Percentiles rank a stretch among this genome's conserved stretches.
These are phyloP conservation scores for Actinemys pallida DNA, from an alignment of 2,113 vertebrate genomes.

Conservation along the genomic window DNA sequence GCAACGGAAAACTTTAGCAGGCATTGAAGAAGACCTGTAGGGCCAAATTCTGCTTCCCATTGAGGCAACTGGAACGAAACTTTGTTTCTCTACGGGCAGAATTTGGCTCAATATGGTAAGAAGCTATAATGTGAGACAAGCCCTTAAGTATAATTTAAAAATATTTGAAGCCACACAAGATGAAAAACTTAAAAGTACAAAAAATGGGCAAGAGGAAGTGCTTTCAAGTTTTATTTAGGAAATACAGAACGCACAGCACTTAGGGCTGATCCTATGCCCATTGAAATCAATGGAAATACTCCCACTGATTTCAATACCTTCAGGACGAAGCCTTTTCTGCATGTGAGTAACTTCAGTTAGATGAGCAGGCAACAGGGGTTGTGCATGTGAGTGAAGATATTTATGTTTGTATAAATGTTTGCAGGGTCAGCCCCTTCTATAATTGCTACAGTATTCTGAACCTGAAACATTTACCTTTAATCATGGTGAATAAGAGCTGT, in stretches of 20 bases:
- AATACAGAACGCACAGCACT: neutral
- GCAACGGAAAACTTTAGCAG: neutral
- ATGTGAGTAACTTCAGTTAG: neutral
- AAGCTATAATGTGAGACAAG: rapidly evolving
- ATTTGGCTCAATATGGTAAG: neutral
- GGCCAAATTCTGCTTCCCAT: neutral
- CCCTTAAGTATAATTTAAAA: neutral
- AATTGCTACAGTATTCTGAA: neutral
- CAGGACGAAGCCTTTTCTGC: rapidly evolving
- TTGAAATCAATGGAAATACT: neutral
- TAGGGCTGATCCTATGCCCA: neutral
- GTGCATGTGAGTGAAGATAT: neutral
- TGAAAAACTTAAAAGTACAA: neutral
- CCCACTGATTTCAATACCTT: neutral
- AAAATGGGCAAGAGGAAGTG: neutral
- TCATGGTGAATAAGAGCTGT: neutral
- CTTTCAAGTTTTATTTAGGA: neutral
- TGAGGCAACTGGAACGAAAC: neutral
- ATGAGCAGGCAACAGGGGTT: neutral
- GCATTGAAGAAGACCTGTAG: neutral
- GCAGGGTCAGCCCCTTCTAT: neutral
- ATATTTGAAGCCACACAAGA: rapidly evolving
- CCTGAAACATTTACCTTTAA: neutral
- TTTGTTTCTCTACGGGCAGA: rapidly evolving
- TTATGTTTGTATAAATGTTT: neutral